Percentiles rank a stretch among this genome's conserved stretches.
Conservation (phyloP, 2,888 invertebrate species). For the Hirtodrosophila cameraria region DNA sequence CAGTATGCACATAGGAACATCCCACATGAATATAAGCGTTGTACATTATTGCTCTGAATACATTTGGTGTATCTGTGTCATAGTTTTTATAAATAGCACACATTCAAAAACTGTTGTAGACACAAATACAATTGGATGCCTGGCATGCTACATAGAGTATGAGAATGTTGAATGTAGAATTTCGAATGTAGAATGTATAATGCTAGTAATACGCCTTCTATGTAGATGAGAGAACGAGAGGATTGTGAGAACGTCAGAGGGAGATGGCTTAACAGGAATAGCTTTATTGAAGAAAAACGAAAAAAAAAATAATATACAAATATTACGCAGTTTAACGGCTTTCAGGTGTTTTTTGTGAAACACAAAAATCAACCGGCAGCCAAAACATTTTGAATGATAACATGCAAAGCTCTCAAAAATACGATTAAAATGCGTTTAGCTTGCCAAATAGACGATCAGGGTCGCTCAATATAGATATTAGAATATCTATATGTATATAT, state of each 20-base stretch:
- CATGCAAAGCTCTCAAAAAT: constrained; percentile 39
- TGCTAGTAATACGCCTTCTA: constrained; percentile 63
- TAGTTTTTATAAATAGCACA: constrained; percentile 81
- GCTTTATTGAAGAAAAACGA: constrained; percentile 14
- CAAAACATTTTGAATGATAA: constrained; percentile 68
- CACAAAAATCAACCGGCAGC: constrained; percentile 17
- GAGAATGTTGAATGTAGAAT: no score
- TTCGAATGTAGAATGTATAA: no score
- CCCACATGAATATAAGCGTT: constrained; percentile 39
- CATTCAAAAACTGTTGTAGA: constrained; percentile 60
- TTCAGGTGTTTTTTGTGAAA: constrained; percentile 60
- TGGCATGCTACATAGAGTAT: constrained; percentile 15
- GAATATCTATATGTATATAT: constrained; percentile 31
- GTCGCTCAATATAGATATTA: constrained; percentile 57
- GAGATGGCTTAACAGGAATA: constrained; percentile 37
- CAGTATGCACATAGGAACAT: constrained; percentile 15
- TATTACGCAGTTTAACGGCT: constrained; percentile 50
- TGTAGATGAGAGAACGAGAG: constrained; percentile 47
- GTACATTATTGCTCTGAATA: constrained; percentile 74
- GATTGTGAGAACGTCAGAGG: constrained; percentile 20
- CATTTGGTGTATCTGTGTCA: constrained; percentile 82
- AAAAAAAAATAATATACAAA: constrained; percentile 35
- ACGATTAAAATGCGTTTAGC: constrained; percentile 40
- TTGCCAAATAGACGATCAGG: constrained; percentile 76
- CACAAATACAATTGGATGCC: constrained; percentile 53